Conservation (phyloP, 2,888 invertebrate genomes). For the Spodoptera littoralis region DNA sequence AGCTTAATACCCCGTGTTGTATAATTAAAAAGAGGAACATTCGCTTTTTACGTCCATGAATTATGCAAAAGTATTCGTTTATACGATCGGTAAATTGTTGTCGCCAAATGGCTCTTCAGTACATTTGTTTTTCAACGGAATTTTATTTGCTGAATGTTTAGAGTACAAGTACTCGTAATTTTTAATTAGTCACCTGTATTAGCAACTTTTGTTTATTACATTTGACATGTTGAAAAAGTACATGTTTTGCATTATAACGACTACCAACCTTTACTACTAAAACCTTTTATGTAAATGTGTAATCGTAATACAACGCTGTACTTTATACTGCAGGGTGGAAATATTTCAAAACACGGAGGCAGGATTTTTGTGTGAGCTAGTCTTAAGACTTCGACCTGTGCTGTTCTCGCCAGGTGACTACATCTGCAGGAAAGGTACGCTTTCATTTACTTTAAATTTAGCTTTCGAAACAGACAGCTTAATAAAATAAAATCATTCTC, state of each 20-base stretch:
- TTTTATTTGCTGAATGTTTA: conserved; percentile 60
- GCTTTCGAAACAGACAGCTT: conserved; percentile 7
- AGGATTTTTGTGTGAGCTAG: conserved; percentile 99
- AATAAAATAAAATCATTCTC: conserved; percentile 19
- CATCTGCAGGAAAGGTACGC: conserved; percentile 98
- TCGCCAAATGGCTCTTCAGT: conserved; percentile 77
- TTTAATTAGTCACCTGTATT: conserved; percentile 49
- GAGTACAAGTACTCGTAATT: conserved; percentile 53
- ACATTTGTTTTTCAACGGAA: conserved; percentile 69
- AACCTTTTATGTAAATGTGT: too few species aligned
- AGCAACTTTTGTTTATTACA: background rate
- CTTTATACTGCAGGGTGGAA: conserved; percentile 92
- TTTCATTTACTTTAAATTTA: conserved; percentile 20
- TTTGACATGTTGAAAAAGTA: too few species aligned
- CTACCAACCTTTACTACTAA: too few species aligned
- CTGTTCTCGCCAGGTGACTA: conserved; percentile 99
- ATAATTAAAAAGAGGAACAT: conserved; percentile 88
- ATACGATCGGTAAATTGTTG: conserved; percentile 85
- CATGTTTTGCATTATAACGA: too few species aligned
- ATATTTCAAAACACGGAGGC: conserved; percentile 99
- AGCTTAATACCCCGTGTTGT: conserved; percentile 85
- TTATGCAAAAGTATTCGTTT: conserved; percentile 86
- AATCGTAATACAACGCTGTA: background rate
- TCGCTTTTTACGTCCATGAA: conserved; percentile 87
- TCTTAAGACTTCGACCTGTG: conserved; percentile 97